These are phyloP conservation scores for Agrotis exclamationis DNA, from an alignment of 2,888 invertebrate species.

Conservation along the genomic window DNA sequence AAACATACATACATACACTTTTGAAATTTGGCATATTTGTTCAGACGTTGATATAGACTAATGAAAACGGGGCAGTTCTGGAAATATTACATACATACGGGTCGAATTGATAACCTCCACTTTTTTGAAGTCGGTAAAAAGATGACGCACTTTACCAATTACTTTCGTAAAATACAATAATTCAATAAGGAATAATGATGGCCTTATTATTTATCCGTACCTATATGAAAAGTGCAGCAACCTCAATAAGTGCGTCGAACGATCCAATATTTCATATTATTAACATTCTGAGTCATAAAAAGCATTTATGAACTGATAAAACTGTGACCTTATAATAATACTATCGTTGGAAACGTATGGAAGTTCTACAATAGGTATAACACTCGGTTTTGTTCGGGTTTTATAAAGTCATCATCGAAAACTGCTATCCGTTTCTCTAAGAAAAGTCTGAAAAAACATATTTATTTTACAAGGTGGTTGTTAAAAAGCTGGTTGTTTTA, in stretches of 20 bases:
- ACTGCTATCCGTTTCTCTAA: too few species aligned
- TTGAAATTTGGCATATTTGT: too few species aligned
- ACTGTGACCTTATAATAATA: constrained; percentile 37
- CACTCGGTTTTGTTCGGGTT: not conserved
- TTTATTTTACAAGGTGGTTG: too few species aligned
- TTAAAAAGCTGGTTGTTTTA: too few species aligned
- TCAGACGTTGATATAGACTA: too few species aligned
- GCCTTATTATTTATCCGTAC: constrained; percentile 31
- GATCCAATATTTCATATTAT: constrained; percentile 44
- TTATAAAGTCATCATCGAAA: not conserved
- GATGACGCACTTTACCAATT: constrained; percentile 2
- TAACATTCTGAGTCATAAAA: constrained; percentile 53
- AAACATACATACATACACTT: too few species aligned
- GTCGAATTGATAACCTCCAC: too few species aligned
- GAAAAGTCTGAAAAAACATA: too few species aligned
- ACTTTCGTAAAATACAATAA: constrained; percentile 14
- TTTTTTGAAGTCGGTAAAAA: too few species aligned
- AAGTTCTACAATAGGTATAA: not conserved
- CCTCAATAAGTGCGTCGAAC: constrained; percentile 44
- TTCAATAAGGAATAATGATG: constrained; percentile 23
- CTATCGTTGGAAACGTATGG: constrained; percentile 40
- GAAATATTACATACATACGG: too few species aligned
- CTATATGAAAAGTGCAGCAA: constrained; percentile 48
- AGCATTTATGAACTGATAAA: constrained; percentile 60
- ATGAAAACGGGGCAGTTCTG: too few species aligned